A percentile compares a stretch with the other conserved stretches of the same genome.
These are phyloP conservation scores for Sinotaia quadrata DNA, from an alignment of 2,888 invertebrate genomes.

Conservation along the genomic window DNA sequence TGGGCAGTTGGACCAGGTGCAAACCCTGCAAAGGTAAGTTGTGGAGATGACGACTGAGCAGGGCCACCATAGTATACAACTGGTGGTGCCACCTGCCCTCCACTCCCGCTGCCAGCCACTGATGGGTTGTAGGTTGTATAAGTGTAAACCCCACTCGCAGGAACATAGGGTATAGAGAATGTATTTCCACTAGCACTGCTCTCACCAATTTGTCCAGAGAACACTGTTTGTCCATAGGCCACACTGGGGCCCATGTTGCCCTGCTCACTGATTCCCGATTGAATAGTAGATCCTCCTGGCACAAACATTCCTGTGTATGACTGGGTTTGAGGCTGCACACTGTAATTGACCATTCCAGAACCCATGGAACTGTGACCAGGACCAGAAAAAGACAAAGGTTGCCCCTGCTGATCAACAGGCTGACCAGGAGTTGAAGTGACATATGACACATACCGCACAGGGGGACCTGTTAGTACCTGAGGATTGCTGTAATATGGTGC, in stretches of 20 bases:
- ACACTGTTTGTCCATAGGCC: constrained; percentile 16
- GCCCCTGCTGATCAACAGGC: constrained; percentile 18
- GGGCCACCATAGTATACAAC: not conserved
- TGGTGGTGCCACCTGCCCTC: not conserved
- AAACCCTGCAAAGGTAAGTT: constrained; percentile 7
- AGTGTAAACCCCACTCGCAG: constrained; percentile 5
- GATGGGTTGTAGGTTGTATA: constrained; percentile 6
- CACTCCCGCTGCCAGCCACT: not conserved
- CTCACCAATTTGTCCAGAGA: constrained; percentile 8
- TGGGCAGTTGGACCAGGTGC: not conserved
- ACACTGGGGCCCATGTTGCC: not conserved
- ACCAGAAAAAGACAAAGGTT: not conserved
- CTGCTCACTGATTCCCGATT: constrained; percentile 13
- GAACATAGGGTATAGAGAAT: constrained; percentile 4
- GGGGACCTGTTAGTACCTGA: not conserved
- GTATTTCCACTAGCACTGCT: not conserved
- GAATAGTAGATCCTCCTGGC: constrained; percentile 4
- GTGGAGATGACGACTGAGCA: constrained; percentile 19
- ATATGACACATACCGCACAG: not conserved
- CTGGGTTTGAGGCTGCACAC: constrained; percentile 4
- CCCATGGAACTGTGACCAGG: not conserved
- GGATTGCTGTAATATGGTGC: constrained; percentile 2
- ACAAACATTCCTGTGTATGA: not conserved
- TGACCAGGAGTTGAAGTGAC: not conserved
- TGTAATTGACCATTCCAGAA: constrained; percentile 10